These are phyloP conservation scores for Pachypanchax playfairii DNA, from an alignment of 2,113 vertebrate species.

Conservation along the genomic window DNA sequence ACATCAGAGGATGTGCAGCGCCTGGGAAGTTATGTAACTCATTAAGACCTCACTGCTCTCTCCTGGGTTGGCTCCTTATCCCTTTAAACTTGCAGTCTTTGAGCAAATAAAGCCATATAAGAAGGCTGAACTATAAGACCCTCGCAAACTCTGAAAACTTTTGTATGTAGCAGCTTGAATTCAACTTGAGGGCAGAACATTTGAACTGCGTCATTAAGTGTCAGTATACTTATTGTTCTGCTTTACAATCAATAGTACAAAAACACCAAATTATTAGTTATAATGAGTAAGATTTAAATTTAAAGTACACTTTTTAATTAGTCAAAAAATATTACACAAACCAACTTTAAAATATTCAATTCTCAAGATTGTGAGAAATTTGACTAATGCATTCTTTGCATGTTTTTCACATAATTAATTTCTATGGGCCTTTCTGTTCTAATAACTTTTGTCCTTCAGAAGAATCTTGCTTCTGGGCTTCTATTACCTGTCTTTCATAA, in stretches of 20 bases:
- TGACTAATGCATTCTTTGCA: background rate
- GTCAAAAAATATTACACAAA: background rate
- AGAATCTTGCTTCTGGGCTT: slow-evolving; percentile 23
- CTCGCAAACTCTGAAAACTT: slow-evolving; percentile 71
- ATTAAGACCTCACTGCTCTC: slow-evolving; percentile 74
- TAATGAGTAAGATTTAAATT: background rate
- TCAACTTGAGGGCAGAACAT: slow-evolving; percentile 62
- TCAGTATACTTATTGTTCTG: slow-evolving; percentile 49
- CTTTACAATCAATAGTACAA: slow-evolving; percentile 44
- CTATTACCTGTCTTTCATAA: slow-evolving; percentile 51
- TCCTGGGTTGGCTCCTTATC: slow-evolving; percentile 69
- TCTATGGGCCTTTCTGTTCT: slow-evolving; percentile 12
- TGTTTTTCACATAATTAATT: slow-evolving; percentile 2
- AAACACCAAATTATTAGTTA: background rate
- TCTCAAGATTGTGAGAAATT: background rate
- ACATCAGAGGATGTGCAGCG: slow-evolving; percentile 77
- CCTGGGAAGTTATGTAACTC: slow-evolving; percentile 80
- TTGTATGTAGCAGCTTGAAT: slow-evolving; percentile 60
- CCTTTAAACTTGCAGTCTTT: slow-evolving; percentile 75
- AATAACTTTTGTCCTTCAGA: slow-evolving; percentile 50
- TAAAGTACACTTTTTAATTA: background rate
- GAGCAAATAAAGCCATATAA: slow-evolving; percentile 77
- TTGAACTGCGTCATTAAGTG: slow-evolving; percentile 59
- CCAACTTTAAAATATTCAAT: background rate
- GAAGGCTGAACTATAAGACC: slow-evolving; percentile 73